Percentiles rank a stretch among this genome's conserved stretches.
phyloP scores from a whole-genome alignment of 2,113 vertebrate species.

The Ciconia maguari region DNA sequence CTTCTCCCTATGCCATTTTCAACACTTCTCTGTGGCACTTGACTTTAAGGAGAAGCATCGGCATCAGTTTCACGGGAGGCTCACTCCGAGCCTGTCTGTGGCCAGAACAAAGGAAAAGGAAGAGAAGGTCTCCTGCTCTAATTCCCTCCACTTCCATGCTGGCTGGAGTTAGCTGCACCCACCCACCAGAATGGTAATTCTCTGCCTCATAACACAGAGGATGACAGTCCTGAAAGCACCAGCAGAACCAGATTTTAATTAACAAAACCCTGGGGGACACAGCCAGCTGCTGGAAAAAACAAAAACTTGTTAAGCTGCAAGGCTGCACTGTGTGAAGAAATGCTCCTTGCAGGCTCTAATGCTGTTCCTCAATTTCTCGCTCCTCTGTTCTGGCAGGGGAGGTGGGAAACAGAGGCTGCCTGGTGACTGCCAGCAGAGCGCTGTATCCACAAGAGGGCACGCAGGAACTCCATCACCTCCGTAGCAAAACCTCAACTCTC shows the following conservation, averaged over 20 bases:
- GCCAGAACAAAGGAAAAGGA: slow-evolving; percentile 25
- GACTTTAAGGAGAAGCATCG: not conserved
- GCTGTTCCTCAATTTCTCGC: not conserved
- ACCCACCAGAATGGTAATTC: slow-evolving; percentile 21
- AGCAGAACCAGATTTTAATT: slow-evolving; percentile 55
- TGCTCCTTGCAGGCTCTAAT: not conserved
- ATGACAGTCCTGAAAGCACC: slow-evolving; percentile 24
- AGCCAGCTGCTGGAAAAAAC: slow-evolving; percentile 42
- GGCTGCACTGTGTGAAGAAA: not conserved
- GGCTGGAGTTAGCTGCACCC: slow-evolving; percentile 15
- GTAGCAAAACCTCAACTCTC: not conserved
- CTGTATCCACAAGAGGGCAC: slow-evolving; percentile 51
- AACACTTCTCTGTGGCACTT: not conserved
- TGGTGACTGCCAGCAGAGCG: not conserved
- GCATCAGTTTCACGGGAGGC: not conserved
- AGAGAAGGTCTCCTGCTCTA: slow-evolving; percentile 3
- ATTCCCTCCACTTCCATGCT: not conserved
- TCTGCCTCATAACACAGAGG: slow-evolving; percentile 51
- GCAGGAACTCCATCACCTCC: not conserved
- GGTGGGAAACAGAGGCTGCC: not conserved
- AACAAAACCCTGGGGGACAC: slow-evolving; percentile 40
- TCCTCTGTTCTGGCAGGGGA: not conserved
- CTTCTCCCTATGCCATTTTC: not conserved
- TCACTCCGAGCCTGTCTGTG: not conserved
- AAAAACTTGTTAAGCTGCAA: not conserved